phyloP scores from a whole-genome alignment of 1,140 invertebrate genomes.

The Brachionus asplanchnoidis region DNA sequence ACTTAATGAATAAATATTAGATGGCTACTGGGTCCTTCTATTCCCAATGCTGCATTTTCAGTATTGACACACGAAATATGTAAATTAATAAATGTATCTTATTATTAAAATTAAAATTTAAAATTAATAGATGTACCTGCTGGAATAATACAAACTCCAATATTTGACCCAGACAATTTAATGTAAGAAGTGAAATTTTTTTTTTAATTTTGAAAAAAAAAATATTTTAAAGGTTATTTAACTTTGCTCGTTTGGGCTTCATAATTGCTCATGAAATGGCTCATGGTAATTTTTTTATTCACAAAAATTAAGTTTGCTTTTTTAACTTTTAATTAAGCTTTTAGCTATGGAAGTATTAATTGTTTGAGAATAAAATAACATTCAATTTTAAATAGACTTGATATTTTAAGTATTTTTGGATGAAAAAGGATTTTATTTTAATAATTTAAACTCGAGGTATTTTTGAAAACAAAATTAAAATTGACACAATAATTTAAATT shows the following conservation, averaged over 20 bases:
- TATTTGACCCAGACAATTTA: not conserved
- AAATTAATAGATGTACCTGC: not conserved
- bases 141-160: not conserved
- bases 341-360: not conserved
- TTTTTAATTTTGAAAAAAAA: not conserved
- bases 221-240: not conserved
- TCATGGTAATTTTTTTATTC: not conserved
- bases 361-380: not conserved
- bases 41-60: not conserved
- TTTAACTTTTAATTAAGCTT: not conserved
- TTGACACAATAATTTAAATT: not conserved
- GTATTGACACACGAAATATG: not conserved
- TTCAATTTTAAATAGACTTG: not conserved
- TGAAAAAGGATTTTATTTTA: not conserved
- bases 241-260: not conserved
- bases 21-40: not conserved
- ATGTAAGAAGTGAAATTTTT: not conserved
- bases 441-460: not conserved
- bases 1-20: not conserved
- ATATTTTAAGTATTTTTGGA: not conserved
- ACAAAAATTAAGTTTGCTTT: not conserved
- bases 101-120: not conserved
- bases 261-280: slow-evolving; percentile 15
- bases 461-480: not conserved
- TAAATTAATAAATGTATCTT: not conserved